Base-by-base conservation (phyloP, 2,888 invertebrate genomes). In the Eurytoma californica region DNA sequence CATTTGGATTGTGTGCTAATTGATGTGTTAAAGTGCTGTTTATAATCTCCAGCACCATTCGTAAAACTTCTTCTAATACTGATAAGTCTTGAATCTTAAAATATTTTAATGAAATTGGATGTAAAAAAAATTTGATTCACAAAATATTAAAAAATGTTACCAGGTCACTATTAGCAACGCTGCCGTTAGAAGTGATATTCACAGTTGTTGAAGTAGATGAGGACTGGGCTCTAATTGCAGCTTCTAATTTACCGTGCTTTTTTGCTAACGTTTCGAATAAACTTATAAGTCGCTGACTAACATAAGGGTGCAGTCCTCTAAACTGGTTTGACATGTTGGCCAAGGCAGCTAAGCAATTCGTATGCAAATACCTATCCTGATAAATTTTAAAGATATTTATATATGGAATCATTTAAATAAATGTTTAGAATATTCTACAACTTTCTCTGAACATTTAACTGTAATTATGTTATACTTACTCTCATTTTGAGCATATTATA, bases 241-340 rank as follows among this genome's bases (percentile, higher is more conserved):
- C 92, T 84, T 93, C 93, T 7, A 95, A 88, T 58, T 95, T 92
- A 0, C 93, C 91, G 91, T 96, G 97, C 84, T 97, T 95, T 87
- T 97, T 97, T 0, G 97, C 95, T 73, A 98, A 91, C 0, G 97
- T 96, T 90, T 97, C 97, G 87, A 98, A 97, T 58, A 98, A 91
- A 55, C 97, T 97, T 76, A 99, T 94, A 80, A 99, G 91, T 85
- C 98, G 93, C 91, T 99, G 99, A 76, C 98, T 96, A 12, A 98
- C 99, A 89, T 98, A 98, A 0, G 98, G 97, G 91, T 98, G 98
- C 24, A 99, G 92, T 77, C 96, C 94, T 85, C 96, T 93, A 90
- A 99, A 99, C 88, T 95, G 95, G 83, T 94, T 95, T 55, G 98
- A 98, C 99, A 99, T 99, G 87, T 99, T 99, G 18, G 99, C 99